A percentile compares a stretch with the other conserved stretches of the same genome.
phyloP scores from a whole-genome alignment of 2,113 vertebrate species.

The Pelmatolapia mariae region DNA sequence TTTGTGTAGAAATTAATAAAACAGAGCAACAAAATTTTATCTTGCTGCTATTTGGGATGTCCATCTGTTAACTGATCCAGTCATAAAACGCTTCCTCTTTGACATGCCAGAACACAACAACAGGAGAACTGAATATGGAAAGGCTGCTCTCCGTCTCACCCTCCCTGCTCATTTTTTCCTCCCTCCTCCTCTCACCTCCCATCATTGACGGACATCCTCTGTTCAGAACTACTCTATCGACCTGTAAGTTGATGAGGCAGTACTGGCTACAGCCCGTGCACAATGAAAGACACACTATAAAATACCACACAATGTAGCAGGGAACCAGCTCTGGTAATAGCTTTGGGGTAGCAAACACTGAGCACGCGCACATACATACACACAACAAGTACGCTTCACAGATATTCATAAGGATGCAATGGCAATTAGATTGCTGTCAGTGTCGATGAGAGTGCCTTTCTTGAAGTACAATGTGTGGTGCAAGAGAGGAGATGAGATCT shows the following conservation, averaged over 20 bases:
- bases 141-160: neutral
- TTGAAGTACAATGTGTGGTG: conserved; percentile 33
- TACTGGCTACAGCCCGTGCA: neutral
- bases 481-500: conserved; percentile 48
- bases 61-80: conserved; percentile 15
- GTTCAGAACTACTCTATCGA: conserved; percentile 19
- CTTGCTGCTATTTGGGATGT: neutral
- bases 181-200: neutral
- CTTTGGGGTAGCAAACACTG: neutral
- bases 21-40: neutral
- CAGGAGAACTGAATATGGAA: neutral
- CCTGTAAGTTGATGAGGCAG: conserved; percentile 41
- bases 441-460: conserved; percentile 30
- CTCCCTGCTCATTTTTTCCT: neutral
- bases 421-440: conserved; percentile 61
- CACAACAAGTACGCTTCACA: neutral
- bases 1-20: neutral
- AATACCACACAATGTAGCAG: conserved; percentile 19
- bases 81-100: neutral
- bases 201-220: conserved; percentile 33
- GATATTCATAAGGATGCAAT: conserved; percentile 50
- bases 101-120: conserved; percentile 1
- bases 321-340: conserved; percentile 33
- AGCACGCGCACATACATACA: neutral
- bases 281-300: conserved; percentile 22